Evolutionary conservation across 1,140 invertebrate species (phyloP).

Genomic region (Diorhabda elongata): DNA sequence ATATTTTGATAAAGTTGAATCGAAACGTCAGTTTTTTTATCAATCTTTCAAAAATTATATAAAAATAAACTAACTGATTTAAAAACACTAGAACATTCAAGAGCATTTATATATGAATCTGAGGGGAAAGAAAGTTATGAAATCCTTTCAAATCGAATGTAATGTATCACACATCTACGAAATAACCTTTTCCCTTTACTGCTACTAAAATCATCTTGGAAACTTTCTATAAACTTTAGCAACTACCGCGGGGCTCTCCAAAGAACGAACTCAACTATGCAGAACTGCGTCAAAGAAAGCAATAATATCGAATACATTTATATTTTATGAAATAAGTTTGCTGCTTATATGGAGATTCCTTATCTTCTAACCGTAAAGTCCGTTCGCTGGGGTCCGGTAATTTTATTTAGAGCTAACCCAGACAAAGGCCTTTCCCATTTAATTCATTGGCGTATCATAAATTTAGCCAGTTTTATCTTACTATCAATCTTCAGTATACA

Average conservation of each 20-base stretch:
- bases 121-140: too few species aligned
- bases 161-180: too few species aligned
- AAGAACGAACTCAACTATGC: not conserved
- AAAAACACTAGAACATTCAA: too few species aligned
- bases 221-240: not conserved
- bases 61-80: too few species aligned
- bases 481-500: too few species aligned
- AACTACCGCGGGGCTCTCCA: not conserved
- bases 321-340: conserved; percentile 30
- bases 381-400: conserved; percentile 5
- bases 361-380: conserved; percentile 4
- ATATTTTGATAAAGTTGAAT: too few species aligned
- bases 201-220: not conserved
- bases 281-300: conserved; percentile 9
- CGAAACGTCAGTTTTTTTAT: too few species aligned
- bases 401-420: conserved; percentile 3
- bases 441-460: not conserved
- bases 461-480: too few species aligned
- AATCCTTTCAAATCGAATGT: too few species aligned
- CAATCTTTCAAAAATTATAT: too few species aligned
- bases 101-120: too few species aligned
- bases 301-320: conserved; percentile 25
- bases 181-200: too few species aligned
- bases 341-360: conserved; percentile 23
- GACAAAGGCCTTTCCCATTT: not conserved